Percentiles rank a stretch among this genome's conserved stretches.
Conservation (phyloP, 2,797 vertebrate genomes). For the Spondyliosoma cantharus region DNA sequence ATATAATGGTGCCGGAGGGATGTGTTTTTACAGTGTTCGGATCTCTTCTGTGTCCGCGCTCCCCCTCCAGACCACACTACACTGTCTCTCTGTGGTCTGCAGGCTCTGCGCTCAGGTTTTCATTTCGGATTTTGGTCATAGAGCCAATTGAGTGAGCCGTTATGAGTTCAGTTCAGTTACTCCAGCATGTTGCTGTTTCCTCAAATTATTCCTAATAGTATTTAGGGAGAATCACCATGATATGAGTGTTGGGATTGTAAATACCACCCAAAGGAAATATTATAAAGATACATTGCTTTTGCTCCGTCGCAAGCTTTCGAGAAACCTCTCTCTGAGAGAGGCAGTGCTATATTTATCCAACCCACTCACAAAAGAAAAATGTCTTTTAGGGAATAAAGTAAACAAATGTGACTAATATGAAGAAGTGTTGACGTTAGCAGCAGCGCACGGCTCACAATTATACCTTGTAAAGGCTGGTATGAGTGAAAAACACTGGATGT, state of each 20-base stretch:
- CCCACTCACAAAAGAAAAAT: conserved; percentile 71
- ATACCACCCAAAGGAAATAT: conserved; percentile 81
- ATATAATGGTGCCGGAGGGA: conserved; percentile 97
- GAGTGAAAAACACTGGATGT: conserved; percentile 47
- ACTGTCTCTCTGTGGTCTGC: conserved; percentile 65
- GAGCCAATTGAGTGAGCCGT: conserved; percentile 76
- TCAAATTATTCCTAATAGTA: conserved; percentile 81
- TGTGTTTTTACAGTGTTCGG: conserved; percentile 92
- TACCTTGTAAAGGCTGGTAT: conserved; percentile 45
- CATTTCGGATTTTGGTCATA: conserved; percentile 74
- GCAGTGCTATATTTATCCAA: conserved; percentile 70
- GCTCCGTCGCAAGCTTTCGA: conserved; percentile 54
- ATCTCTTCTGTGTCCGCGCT: conserved; percentile 76
- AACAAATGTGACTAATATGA: conserved; percentile 78
- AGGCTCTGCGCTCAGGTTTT: conserved; percentile 70
- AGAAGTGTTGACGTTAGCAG: conserved; percentile 72
- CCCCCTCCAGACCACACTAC: conserved; percentile 71
- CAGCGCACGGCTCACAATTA: conserved; percentile 55
- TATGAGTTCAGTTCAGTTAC: conserved; percentile 74
- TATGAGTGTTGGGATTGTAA: conserved; percentile 81
- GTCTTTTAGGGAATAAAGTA: conserved; percentile 75
- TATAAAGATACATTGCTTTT: conserved; percentile 78
- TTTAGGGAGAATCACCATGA: conserved; percentile 75
- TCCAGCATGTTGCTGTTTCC: conserved; percentile 67
- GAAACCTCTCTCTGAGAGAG: conserved; percentile 56